A percentile compares a stretch with the other conserved stretches of the same genome.
Conservation (phyloP, 1,140 invertebrate genomes). For the Lordiphosa stackelbergi region DNA sequence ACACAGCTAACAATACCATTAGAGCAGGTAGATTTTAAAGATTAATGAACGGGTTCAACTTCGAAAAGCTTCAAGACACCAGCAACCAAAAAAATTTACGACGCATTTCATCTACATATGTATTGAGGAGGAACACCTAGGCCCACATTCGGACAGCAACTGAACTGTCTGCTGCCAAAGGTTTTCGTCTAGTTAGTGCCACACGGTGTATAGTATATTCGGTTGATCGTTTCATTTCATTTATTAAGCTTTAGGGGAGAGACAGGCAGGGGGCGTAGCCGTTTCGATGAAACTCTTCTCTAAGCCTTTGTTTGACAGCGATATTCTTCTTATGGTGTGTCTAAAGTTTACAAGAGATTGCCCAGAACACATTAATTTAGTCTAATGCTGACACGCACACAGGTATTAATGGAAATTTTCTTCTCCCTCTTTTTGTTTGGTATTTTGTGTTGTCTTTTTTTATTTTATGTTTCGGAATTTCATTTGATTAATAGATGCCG, state of each 20-base stretch:
- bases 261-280: slow-evolving; percentile 1
- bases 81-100: slow-evolving; percentile 51
- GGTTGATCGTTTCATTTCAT: slow-evolving; percentile 8
- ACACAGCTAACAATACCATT: slow-evolving; percentile 55
- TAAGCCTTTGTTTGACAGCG: too few relatives aligned
- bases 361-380: slow-evolving; percentile 49
- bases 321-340: slow-evolving; percentile 6
- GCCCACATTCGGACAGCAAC: slow-evolving; percentile 15
- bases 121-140: slow-evolving; percentile 11
- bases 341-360: slow-evolving; percentile 44
- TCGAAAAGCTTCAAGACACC: slow-evolving; percentile 44
- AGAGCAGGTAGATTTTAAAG: slow-evolving; percentile 67
- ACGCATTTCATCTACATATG: slow-evolving; percentile 26
- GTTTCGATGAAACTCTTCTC: slow-evolving; percentile 17
- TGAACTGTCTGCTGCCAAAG: slow-evolving; percentile 26
- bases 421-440: slow-evolving; percentile 12
- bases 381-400: slow-evolving; percentile 50
- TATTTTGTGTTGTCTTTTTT: slow-evolving; percentile 11
- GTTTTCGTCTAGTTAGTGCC: slow-evolving; percentile 15
- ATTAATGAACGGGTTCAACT: slow-evolving; percentile 65
- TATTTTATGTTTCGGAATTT: slow-evolving; percentile 29
- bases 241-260: too few relatives aligned
- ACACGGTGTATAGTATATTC: slow-evolving; percentile 6
- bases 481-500: slow-evolving; percentile 47
- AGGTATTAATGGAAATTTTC: slow-evolving; percentile 44